Percentiles rank a stretch among this genome's conserved stretches.
phyloP scores from a whole-genome alignment of 2,113 vertebrate species.

The Scytalopus superciliaris region DNA sequence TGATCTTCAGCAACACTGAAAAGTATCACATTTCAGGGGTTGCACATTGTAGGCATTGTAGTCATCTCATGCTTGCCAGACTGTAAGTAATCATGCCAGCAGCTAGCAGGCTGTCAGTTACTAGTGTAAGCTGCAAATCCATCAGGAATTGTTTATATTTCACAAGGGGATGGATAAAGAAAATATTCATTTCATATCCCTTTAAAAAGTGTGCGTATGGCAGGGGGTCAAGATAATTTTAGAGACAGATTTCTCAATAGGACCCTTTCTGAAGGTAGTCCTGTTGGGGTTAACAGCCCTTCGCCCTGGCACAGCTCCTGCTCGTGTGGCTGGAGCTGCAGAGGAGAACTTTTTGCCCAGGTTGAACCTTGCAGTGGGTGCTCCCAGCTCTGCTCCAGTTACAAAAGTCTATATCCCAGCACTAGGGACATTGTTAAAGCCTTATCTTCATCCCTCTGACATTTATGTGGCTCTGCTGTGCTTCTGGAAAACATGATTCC shows the following conservation, averaged over 20 bases:
- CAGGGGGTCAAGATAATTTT: constrained; percentile 26
- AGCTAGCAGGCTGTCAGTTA: constrained; percentile 57
- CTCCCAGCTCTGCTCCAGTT: background rate
- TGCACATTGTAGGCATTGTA: background rate
- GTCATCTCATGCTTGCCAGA: constrained; percentile 6
- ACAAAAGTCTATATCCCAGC: background rate
- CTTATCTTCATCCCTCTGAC: constrained; percentile 10
- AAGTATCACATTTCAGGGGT: background rate
- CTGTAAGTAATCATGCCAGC: constrained; percentile 39
- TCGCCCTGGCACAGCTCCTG: background rate
- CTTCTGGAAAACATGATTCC: constrained; percentile 6
- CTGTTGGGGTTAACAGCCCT: background rate
- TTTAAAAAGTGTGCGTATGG: background rate
- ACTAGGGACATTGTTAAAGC: background rate
- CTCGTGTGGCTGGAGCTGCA: background rate
- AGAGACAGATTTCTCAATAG: background rate
- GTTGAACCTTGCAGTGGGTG: background rate
- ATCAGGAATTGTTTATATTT: constrained; percentile 39
- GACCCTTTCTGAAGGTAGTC: background rate
- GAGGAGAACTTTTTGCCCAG: background rate
- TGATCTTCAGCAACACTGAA: background rate
- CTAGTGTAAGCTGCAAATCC: constrained; percentile 15
- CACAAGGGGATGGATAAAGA: background rate
- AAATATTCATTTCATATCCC: background rate
- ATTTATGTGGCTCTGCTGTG: background rate